Conservation (phyloP, 2,113 vertebrate genomes). For the Elachura formosa region DNA sequence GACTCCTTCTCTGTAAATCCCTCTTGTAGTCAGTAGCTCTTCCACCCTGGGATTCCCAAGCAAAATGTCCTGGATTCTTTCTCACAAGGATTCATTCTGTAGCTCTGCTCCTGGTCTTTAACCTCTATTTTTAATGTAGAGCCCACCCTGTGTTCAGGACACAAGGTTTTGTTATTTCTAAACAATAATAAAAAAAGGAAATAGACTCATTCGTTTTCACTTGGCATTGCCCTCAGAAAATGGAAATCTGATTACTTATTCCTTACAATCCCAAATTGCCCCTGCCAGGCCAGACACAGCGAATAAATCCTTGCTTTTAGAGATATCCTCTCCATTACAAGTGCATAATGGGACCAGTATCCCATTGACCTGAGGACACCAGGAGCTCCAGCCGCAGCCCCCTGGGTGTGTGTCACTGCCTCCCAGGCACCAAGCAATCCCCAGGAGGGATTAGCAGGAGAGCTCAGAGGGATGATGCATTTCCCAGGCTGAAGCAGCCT, state of each 20-base stretch:
- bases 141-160: neutral
- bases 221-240: conserved; percentile 25
- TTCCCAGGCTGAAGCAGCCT: neutral
- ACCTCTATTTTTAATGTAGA: neutral
- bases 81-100: neutral
- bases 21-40: neutral
- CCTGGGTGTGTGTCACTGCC: neutral
- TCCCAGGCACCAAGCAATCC: neutral
- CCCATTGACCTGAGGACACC: neutral
- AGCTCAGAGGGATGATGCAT: neutral
- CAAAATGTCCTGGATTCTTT: neutral
- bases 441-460: neutral
- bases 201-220: conserved; percentile 9
- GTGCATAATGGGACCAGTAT: neutral
- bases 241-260: conserved; percentile 56
- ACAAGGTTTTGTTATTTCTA: neutral
- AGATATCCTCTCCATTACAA: neutral
- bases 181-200: neutral
- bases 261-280: conserved; percentile 54
- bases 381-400: neutral
- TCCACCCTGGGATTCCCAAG: neutral
- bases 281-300: conserved; percentile 34
- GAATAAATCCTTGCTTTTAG: conserved; percentile 59
- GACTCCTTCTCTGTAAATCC: neutral
- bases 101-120: neutral